Conservation (phyloP, 2,888 invertebrate species). For the Philhelius pedissequus region DNA sequence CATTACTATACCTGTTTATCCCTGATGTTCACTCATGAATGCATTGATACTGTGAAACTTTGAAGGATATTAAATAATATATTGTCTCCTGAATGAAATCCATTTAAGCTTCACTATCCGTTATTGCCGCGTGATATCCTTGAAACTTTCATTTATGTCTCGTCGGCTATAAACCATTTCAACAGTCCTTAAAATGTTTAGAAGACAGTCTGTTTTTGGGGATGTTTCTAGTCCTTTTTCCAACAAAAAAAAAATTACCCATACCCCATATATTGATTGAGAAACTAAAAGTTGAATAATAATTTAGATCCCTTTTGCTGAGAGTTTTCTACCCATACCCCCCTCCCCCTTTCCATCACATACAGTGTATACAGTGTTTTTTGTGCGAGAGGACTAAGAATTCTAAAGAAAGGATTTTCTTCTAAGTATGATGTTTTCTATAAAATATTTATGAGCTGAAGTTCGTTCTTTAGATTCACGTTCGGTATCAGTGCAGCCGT, state of each 20-base stretch:
- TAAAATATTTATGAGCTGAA: constrained; percentile 65
- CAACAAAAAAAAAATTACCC: constrained; percentile 20
- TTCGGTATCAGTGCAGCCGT: neutral
- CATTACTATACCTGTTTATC: neutral
- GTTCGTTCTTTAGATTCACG: constrained; percentile 1
- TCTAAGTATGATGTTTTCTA: constrained; percentile 50
- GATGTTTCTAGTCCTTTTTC: neutral
- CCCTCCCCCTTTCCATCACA: neutral
- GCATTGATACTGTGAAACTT: neutral
- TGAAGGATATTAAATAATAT: constrained; percentile 12
- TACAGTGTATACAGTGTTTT: neutral
- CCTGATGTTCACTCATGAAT: neutral
- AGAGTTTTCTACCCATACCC: neutral
- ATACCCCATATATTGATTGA: constrained; percentile 54
- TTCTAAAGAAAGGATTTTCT: constrained; percentile 21
- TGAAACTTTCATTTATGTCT: constrained; percentile 26
- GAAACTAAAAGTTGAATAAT: constrained; percentile 61
- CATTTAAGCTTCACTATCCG: constrained; percentile 20
- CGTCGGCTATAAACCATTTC: constrained; percentile 22
- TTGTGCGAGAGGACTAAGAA: neutral
- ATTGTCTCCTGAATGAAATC: constrained; percentile 1
- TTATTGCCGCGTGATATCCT: constrained; percentile 1
- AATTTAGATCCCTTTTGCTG: constrained; percentile 22
- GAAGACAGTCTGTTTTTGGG: neutral
- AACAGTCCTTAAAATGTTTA: neutral